phyloP scores from a whole-genome alignment of 2,113 vertebrate genomes.

The Tenebrosternarchus preto region DNA sequence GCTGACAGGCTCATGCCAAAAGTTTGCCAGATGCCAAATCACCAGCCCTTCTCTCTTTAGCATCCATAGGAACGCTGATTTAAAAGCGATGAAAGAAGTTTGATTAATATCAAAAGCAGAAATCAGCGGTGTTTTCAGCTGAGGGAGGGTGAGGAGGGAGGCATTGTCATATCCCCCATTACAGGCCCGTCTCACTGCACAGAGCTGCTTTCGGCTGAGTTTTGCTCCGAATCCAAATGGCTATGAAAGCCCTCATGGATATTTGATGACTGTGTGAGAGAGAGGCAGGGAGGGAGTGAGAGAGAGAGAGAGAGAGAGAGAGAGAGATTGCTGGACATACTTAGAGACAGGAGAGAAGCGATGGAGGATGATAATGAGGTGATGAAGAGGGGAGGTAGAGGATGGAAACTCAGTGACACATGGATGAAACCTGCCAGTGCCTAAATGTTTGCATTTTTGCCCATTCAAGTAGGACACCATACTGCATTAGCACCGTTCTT shows the following conservation, averaged over 20 bases:
- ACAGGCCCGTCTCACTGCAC: not conserved
- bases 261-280: not conserved
- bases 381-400: no score
- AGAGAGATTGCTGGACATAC: not conserved
- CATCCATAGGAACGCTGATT: constrained; percentile 29
- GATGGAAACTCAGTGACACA: not conserved
- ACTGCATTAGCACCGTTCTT: constrained; percentile 36
- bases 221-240: no score
- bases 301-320: not conserved
- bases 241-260: no score
- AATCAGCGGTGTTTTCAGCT: constrained; percentile 51
- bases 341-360: constrained; percentile 14
- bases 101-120: constrained; percentile 55
- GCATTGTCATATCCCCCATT: not conserved
- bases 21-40: constrained; percentile 39
- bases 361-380: not conserved
- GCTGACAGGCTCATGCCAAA: constrained; percentile 28
- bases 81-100: constrained; percentile 48
- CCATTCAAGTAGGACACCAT: constrained; percentile 32
- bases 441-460: constrained; percentile 43
- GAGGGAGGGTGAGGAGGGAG: not conserved
- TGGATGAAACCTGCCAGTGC: constrained; percentile 28
- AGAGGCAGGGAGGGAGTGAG: not conserved
- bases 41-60: constrained; percentile 25
- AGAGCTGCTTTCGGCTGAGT: no score